These are phyloP conservation scores for Eilema caniola DNA, from an alignment of 2,888 invertebrate genomes.

Conservation along the genomic window DNA sequence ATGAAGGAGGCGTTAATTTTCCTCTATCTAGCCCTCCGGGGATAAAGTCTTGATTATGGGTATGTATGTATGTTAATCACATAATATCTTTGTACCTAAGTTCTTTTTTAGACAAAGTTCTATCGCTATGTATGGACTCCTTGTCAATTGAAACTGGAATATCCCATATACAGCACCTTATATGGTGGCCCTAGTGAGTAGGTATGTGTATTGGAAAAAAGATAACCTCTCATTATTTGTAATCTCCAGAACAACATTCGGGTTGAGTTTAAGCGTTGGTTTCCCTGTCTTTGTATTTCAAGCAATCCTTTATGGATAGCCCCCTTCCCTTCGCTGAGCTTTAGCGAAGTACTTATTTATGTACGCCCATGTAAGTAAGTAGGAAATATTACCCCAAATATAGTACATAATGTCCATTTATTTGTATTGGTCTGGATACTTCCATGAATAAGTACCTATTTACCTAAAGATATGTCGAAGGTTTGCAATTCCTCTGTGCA, in stretches of 20 bases:
- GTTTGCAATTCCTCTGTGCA: no score
- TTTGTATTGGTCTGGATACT: neutral
- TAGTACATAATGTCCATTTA: neutral
- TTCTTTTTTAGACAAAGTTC: neutral
- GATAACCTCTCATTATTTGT: slow-evolving; percentile 75
- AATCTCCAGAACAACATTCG: slow-evolving; percentile 72
- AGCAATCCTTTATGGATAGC: slow-evolving; percentile 30
- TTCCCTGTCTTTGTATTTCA: slow-evolving; percentile 72
- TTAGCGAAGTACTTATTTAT: slow-evolving; percentile 19
- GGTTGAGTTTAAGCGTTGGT: slow-evolving; percentile 72
- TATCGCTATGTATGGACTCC: neutral
- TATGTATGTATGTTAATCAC: no score
- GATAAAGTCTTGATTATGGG: neutral
- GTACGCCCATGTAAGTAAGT: neutral
- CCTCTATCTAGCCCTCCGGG: no score
- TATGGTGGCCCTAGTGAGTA: slow-evolving; percentile 12
- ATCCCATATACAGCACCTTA: neutral
- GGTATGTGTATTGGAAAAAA: slow-evolving; percentile 56
- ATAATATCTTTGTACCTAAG: neutral
- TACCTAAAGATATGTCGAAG: no score
- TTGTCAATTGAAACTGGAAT: neutral
- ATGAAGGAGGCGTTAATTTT: no score
- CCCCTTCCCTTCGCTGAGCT: slow-evolving; percentile 14
- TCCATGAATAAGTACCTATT: neutral
- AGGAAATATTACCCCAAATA: neutral